phyloP scores from a whole-genome alignment of 2,888 invertebrate genomes.

The Drosophila meridionalis region DNA sequence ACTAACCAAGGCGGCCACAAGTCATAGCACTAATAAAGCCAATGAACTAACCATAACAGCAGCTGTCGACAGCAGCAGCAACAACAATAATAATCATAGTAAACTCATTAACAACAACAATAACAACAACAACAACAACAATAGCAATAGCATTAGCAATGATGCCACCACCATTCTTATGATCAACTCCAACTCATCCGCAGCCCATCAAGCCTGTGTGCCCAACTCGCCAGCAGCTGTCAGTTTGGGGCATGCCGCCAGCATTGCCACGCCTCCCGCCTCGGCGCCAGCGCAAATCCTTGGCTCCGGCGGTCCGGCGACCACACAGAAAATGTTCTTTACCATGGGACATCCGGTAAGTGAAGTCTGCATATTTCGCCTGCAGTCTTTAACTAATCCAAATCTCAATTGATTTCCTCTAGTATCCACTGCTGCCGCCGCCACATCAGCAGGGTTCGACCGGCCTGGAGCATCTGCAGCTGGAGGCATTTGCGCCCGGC shows the following conservation, averaged over 20 bases:
- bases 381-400: background rate
- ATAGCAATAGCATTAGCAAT: conserved; percentile 43
- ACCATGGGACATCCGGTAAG: conserved; percentile 83
- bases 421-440: conserved; percentile 73
- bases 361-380: background rate
- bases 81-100: conserved; percentile 28
- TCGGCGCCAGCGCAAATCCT: conserved; percentile 78
- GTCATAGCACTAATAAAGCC: conserved; percentile 67
- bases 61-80: conserved; percentile 37
- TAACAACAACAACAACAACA: conserved; percentile 43
- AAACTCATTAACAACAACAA: conserved; percentile 45
- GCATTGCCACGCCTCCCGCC: conserved; percentile 71
- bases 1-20: conserved; percentile 44
- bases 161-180: conserved; percentile 67
- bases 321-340: conserved; percentile 81
- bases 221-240: conserved; percentile 78
- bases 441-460: conserved; percentile 66
- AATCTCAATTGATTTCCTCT: background rate
- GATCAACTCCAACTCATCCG: conserved; percentile 72
- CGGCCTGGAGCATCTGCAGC: conserved; percentile 58
- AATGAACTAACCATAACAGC: conserved; percentile 74
- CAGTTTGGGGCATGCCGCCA: conserved; percentile 65
- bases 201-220: conserved; percentile 73
- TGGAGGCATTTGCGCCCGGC: conserved; percentile 41
- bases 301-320: conserved; percentile 59